Evolutionary conservation across 2,113 vertebrate species (phyloP), one percentile per base, ranked within the genome.

Genomic region (Perca schrenkii): DNA sequence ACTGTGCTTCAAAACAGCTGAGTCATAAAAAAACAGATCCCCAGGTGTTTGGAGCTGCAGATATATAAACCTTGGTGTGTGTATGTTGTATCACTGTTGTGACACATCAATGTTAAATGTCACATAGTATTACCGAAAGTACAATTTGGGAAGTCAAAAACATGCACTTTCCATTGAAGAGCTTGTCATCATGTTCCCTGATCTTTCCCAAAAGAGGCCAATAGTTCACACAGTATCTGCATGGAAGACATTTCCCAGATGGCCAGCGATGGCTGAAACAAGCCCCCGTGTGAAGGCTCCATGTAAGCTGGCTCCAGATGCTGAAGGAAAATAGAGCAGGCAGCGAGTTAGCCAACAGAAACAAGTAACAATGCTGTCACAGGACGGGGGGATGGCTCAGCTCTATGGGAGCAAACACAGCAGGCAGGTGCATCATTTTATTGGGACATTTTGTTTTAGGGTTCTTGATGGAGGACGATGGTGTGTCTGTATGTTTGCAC

Each of bases 351-450:
- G 81, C 84, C 89, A 86, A 82, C 62, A 73, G 72, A 89, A 86
- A 87, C 86, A 87, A 49, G 57, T 53, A 77, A 87, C 67, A 62
- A n/a, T 43, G 77, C 74, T 87, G 79, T 84, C 47, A 65, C 79
- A 25, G 74, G 64, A 79, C 47, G 22, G 50, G 36, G 21, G 68
- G 80, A 72, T 12, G 57, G 52, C 65, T 8, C 54, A 74, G 49
- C 76, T 75, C 74, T 34, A 11, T 36, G 75, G 75, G 77, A 74
- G 40, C 43, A 36, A 47, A 72, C 6, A 47, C 60, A 73, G 57
- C 74, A 66, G 36, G 34, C 65, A 80, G 82, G 77, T 68, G 75
- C 60, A 71, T 34, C 60, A 17, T 54, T 28, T 63, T 22, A n/a
- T 17, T 61, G 21, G 17, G 62, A 49, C 25, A 3, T 67, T 46